These are phyloP conservation scores for Operophtera brumata DNA, from an alignment of 2,888 invertebrate species.

Conservation along the genomic window DNA sequence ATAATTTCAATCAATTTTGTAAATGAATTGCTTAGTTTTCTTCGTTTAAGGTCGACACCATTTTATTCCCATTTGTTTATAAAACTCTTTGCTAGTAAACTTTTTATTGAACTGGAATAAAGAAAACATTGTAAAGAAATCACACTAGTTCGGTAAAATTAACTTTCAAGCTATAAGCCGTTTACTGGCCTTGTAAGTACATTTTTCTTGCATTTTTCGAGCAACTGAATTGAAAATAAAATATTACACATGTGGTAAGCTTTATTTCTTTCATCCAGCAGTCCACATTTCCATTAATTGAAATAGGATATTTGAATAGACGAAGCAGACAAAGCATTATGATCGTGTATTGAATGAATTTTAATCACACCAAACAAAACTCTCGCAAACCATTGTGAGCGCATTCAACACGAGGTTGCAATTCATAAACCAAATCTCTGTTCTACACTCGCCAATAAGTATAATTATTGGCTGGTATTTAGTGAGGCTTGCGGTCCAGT, in stretches of 20 bases:
- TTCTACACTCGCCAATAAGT: slow-evolving; percentile 54
- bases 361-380: slow-evolving; percentile 56
- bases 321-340: slow-evolving; percentile 42
- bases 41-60: too few relatives aligned
- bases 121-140: too few relatives aligned
- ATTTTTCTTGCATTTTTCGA: too few relatives aligned
- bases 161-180: too few relatives aligned
- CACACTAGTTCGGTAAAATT: too few relatives aligned
- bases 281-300: slow-evolving; percentile 27
- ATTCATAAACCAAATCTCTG: slow-evolving; percentile 67
- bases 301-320: slow-evolving; percentile 46
- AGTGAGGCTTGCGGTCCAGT: slow-evolving; percentile 60
- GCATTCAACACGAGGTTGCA: slow-evolving; percentile 62
- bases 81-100: too few relatives aligned
- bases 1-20: too few relatives aligned
- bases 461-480: slow-evolving; percentile 63
- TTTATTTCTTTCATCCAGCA: background rate
- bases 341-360: slow-evolving; percentile 50
- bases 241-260: slow-evolving; percentile 7
- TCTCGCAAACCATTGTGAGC: slow-evolving; percentile 45
- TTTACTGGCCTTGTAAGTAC: too few relatives aligned
- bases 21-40: too few relatives aligned
- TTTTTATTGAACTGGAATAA: too few relatives aligned
- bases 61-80: too few relatives aligned
- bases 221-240: too few relatives aligned